Conservation (phyloP, 2,797 vertebrate genomes). For the Pitangus sulphuratus region DNA sequence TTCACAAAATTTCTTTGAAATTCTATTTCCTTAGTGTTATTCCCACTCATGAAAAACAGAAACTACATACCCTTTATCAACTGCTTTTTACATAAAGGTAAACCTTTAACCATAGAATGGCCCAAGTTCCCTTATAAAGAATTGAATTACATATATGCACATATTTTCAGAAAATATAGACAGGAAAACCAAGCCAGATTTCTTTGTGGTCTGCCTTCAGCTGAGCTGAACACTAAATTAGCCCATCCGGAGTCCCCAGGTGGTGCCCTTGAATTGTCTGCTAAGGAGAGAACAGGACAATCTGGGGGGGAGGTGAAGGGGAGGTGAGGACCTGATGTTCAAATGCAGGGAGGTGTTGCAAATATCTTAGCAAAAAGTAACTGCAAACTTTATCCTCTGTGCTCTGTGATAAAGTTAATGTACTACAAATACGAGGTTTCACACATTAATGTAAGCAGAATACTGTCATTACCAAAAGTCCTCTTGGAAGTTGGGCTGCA, state of each 20-base stretch:
- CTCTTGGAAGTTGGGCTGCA: not conserved
- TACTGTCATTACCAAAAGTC: not conserved
- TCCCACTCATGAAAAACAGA: not conserved
- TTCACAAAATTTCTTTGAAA: slow-evolving; percentile 62
- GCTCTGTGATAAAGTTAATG: not conserved
- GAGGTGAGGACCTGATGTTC: not conserved
- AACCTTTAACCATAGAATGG: not conserved
- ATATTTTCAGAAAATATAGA: not conserved
- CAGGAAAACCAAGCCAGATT: not conserved
- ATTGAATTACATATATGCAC: not conserved
- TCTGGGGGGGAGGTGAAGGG: slow-evolving; percentile 24
- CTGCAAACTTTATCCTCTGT: not conserved
- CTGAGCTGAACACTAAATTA: slow-evolving; percentile 30
- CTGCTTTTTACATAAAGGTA: not conserved
- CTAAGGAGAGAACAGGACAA: slow-evolving; percentile 21
- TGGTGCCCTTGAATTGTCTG: not conserved
- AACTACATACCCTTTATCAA: slow-evolving; percentile 3
- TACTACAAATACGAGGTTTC: not conserved
- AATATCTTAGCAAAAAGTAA: not conserved
- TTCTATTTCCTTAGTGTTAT: slow-evolving; percentile 57
- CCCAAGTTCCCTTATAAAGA: not conserved
- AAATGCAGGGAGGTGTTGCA: not conserved
- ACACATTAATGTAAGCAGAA: not conserved
- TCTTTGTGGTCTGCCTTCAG: slow-evolving; percentile 13
- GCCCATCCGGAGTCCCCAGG: slow-evolving; percentile 18